Percentiles rank a stretch among this genome's conserved stretches.
Evolutionary conservation across 1,140 invertebrate species (phyloP).

Genomic region (Colletes latitarsis): DNA sequence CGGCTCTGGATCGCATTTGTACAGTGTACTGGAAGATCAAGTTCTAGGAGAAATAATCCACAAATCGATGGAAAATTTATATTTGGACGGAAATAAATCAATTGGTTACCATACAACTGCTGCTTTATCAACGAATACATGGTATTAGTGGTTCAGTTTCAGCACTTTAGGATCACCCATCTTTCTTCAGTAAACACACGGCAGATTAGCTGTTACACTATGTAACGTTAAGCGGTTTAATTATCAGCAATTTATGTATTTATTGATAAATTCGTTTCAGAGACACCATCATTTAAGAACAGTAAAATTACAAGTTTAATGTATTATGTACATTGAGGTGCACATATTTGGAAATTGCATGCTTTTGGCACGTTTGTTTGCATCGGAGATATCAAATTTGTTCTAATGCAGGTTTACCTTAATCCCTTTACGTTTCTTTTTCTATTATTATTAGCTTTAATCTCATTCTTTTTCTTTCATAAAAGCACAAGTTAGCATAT

Average conservation of each 20-base stretch:
- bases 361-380: conserved; percentile 52
- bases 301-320: conserved; percentile 36
- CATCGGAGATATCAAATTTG: conserved; percentile 44
- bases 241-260: conserved; percentile 48
- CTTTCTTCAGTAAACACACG: conserved; percentile 37
- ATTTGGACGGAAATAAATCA: conserved; percentile 61
- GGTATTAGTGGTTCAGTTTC: conserved; percentile 60
- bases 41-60: conserved; percentile 73
- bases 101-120: conserved; percentile 57
- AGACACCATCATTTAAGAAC: conserved; percentile 46
- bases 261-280: conserved; percentile 60
- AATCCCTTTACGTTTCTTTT: conserved; percentile 17
- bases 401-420: conserved; percentile 24
- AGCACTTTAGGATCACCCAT: conserved; percentile 60
- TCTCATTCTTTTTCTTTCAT: conserved; percentile 3
- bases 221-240: conserved; percentile 28
- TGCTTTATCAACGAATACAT: conserved; percentile 63
- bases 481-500: not conserved
- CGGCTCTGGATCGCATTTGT: conserved; percentile 74
- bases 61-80: conserved; percentile 61
- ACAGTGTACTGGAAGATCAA: conserved; percentile 79
- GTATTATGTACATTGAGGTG: conserved; percentile 33
- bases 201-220: conserved; percentile 31
- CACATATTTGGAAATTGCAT: conserved; percentile 55
- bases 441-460: conserved; percentile 5